These are phyloP conservation scores for Dryobota labecula DNA, from an alignment of 2,888 invertebrate genomes.

Conservation along the genomic window DNA sequence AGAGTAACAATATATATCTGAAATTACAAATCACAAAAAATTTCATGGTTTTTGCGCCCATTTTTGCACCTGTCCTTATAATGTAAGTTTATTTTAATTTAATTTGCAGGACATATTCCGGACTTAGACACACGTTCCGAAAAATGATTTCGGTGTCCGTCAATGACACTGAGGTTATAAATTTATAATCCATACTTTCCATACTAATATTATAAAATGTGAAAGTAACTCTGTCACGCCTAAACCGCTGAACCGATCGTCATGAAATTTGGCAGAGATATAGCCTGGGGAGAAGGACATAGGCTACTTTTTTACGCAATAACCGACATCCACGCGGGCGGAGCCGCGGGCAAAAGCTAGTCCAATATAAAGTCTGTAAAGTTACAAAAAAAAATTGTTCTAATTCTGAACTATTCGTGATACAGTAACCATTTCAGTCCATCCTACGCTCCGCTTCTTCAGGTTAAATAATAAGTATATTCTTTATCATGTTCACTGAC, in stretches of 20 bases:
- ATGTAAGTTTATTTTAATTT: not conserved
- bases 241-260: no score
- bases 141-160: not conserved
- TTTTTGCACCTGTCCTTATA: no score
- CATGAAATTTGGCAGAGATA: no score
- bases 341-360: no score
- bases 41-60: not conserved
- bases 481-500: not conserved
- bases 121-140: not conserved
- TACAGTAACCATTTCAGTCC: not conserved
- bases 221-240: no score
- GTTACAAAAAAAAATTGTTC: not conserved
- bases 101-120: constrained; percentile 5
- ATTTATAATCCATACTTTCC: no score
- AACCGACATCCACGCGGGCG: no score
- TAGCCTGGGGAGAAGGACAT: no score
- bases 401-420: constrained; percentile 1
- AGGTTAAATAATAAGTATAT: no score
- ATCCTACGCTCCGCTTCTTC: not conserved
- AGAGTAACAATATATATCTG: no score
- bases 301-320: no score
- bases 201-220: no score
- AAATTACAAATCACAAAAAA: not conserved
- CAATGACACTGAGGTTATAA: not conserved
- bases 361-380: not conserved